Evolutionary conservation across 2,797 vertebrate genomes (phyloP).

Genomic region (Buceros bicornis): DNA sequence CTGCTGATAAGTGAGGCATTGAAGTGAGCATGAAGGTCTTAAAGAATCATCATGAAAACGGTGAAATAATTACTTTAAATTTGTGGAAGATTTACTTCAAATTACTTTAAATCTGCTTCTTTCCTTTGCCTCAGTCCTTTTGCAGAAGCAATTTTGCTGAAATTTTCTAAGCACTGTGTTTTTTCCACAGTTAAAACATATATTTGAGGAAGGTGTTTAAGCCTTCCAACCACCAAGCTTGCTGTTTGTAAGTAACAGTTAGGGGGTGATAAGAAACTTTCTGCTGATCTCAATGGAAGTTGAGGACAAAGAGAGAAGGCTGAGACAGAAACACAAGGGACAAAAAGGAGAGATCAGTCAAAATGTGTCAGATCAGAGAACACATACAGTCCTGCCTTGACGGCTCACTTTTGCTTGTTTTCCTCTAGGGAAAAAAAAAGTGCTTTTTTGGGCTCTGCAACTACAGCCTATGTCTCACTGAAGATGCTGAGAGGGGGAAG

Average conservation of each 20-base stretch:
- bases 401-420: not conserved
- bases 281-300: not conserved
- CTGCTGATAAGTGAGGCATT: not conserved
- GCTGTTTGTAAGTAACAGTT: not conserved
- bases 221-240: not conserved
- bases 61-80: not conserved
- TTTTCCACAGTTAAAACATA: not conserved
- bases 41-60: not conserved
- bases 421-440: not conserved
- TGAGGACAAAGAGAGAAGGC: not conserved
- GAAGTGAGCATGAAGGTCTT: not conserved
- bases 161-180: not conserved
- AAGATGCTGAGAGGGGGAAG: not conserved
- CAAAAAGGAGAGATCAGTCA: not conserved
- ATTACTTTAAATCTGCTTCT: not conserved
- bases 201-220: not conserved
- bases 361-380: constrained; percentile 30
- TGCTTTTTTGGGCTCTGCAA: not conserved
- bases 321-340: not conserved
- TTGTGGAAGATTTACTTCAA: not conserved
- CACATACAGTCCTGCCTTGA: not conserved
- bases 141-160: not conserved
- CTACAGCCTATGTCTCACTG: not conserved
- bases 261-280: not conserved
- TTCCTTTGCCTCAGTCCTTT: not conserved